These are phyloP conservation scores for Spilosoma lubricipeda DNA, from an alignment of 2,888 invertebrate species.

Conservation along the genomic window DNA sequence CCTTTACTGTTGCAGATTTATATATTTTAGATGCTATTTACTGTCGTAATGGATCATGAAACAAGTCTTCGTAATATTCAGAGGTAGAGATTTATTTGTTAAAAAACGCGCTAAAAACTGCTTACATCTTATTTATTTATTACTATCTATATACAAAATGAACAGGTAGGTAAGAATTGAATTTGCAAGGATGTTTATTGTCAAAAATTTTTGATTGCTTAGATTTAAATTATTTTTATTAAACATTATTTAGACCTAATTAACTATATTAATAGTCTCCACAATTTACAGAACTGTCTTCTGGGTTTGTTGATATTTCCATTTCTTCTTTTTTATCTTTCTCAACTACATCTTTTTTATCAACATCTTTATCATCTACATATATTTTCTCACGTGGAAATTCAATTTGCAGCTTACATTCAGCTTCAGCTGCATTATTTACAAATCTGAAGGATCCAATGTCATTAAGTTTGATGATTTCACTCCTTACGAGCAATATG, in stretches of 20 bases:
- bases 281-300: background rate
- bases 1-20: no score
- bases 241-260: background rate
- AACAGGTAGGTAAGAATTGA: background rate
- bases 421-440: slow-evolving; percentile 31
- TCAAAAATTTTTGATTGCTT: background rate
- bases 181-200: background rate
- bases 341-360: background rate
- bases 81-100: no score
- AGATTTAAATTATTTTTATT: background rate
- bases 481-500: slow-evolving; percentile 41
- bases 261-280: no score
- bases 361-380: background rate
- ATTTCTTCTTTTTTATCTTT: background rate
- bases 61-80: no score
- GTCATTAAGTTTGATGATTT: slow-evolving; percentile 37
- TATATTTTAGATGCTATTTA: no score
- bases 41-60: no score
- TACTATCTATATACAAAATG: no score
- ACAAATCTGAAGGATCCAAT: slow-evolving; percentile 24
- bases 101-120: no score
- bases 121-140: no score
- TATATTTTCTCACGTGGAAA: background rate
- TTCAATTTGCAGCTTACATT: slow-evolving; percentile 16
- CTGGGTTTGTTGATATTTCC: background rate